phyloP scores from a whole-genome alignment of 2,113 vertebrate genomes.

The Larimichthys crocea region DNA sequence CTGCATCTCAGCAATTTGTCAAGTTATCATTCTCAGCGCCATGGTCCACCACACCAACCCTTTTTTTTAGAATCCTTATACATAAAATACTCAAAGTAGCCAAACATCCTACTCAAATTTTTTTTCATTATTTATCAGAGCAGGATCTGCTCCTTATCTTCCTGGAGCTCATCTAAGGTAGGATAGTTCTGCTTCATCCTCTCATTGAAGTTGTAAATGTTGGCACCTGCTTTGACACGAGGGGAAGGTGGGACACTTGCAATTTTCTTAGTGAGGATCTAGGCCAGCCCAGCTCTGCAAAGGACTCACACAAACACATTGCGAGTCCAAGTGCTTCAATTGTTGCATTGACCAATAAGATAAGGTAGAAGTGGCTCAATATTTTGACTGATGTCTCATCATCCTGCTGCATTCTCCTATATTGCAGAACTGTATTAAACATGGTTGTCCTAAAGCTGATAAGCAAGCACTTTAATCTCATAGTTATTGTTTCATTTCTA shows the following conservation, averaged over 20 bases:
- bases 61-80: slow-evolving; percentile 10
- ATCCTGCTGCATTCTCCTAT: not conserved
- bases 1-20: slow-evolving; percentile 22
- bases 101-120: too few relatives aligned
- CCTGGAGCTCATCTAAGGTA: too few relatives aligned
- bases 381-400: not conserved
- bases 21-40: slow-evolving; percentile 16
- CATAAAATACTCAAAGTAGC: not conserved
- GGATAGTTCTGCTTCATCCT: too few relatives aligned
- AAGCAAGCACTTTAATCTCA: not conserved
- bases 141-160: too few relatives aligned
- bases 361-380: not conserved
- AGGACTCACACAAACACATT: too few relatives aligned
- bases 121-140: too few relatives aligned
- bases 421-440: not conserved
- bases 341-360: not conserved
- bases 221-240: too few relatives aligned
- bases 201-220: too few relatives aligned
- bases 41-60: not conserved
- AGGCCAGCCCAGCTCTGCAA: too few relatives aligned
- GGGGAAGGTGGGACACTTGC: too few relatives aligned
- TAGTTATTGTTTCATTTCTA: not conserved
- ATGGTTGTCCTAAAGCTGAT: not conserved
- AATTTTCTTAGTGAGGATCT: too few relatives aligned
- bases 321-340: too few relatives aligned